These are phyloP conservation scores for Drepanosiphum platanoidis DNA, from an alignment of 2,888 invertebrate species.

Conservation along the genomic window DNA sequence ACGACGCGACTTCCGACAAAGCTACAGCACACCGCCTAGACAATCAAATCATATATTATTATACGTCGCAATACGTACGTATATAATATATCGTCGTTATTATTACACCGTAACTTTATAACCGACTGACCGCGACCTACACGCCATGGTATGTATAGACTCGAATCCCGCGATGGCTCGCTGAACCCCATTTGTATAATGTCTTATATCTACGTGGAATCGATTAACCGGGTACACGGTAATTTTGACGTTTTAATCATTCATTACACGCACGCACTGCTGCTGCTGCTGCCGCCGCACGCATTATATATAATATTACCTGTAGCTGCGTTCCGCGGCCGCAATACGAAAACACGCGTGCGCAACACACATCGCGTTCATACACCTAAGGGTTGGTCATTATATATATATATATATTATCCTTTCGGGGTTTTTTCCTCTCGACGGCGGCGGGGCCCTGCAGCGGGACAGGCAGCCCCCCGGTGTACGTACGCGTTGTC, in stretches of 20 bases:
- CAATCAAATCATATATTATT: too few species aligned
- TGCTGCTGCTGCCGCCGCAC: neutral
- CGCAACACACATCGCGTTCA: neutral
- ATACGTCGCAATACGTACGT: neutral
- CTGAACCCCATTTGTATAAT: neutral
- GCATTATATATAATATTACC: too few species aligned
- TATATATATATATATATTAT: neutral
- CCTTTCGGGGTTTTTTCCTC: neutral
- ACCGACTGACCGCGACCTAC: neutral
- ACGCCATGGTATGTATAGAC: neutral
- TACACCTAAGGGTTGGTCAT: neutral
- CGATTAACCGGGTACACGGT: neutral
- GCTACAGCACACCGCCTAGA: neutral
- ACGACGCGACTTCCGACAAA: too few species aligned
- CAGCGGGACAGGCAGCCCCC: neutral
- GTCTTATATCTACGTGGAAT: neutral
- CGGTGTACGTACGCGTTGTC: neutral
- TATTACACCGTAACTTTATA: neutral
- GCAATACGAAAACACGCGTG: neutral
- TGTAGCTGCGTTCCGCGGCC: too few species aligned
- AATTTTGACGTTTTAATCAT: conserved; percentile 34
- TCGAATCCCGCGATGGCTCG: neutral
- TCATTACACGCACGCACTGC: neutral
- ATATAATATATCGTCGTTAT: neutral
- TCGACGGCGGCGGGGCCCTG: neutral